Evolutionary conservation across 2,113 vertebrate genomes (phyloP), one percentile per base, ranked within the genome.

Genomic region (Furnarius figulus): DNA sequence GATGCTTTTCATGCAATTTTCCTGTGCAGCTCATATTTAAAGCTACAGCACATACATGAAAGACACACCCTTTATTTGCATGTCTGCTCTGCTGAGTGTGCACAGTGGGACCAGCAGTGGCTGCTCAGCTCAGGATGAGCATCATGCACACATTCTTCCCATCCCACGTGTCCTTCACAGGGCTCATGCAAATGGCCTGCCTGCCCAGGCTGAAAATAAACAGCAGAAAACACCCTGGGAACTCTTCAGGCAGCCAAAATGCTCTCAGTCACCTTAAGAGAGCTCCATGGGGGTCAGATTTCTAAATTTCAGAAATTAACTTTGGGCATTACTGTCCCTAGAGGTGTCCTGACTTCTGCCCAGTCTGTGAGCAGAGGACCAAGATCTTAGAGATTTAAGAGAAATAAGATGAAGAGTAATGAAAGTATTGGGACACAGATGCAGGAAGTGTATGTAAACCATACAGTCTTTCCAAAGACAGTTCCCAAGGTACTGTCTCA

Each of bases 301-400:
- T 85, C 35, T 30, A 2, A 62, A 20, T 46, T 62, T 53, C 84
- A 50, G 80, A 56, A 76, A 8, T 37, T 27, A 53, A 40, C 16
- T 23, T 23, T 15, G 61, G 91, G 15, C 61, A 12, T 27, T n/a
- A 0, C 25, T 33, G 56, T 1, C 1, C 19, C 3, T 0, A 4
- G 63, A 37, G 3, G 33, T 8, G 35, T 11, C 35, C 78, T 37
- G 65, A 37, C 19, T 47, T 39, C 52, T 75, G 59, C 39, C 63
- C 23, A 1, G 40, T 22, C 40, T 61, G 14, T 28, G 52, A 40
- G 62, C 62, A 39, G 8, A 52, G 58, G 75, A 90, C n/a, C 46
- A 22, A 24, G 27, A 14, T 12, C 7, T 3, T 3, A 23, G 42
- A 37, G 52, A 5, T 53, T 31, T 2, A 39, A 59, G 10, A 42